Percentiles rank a stretch among this genome's conserved stretches.
Evolutionary conservation across 2,113 vertebrate genomes (phyloP).

Genomic region (Eretmodus cyanostictus): DNA sequence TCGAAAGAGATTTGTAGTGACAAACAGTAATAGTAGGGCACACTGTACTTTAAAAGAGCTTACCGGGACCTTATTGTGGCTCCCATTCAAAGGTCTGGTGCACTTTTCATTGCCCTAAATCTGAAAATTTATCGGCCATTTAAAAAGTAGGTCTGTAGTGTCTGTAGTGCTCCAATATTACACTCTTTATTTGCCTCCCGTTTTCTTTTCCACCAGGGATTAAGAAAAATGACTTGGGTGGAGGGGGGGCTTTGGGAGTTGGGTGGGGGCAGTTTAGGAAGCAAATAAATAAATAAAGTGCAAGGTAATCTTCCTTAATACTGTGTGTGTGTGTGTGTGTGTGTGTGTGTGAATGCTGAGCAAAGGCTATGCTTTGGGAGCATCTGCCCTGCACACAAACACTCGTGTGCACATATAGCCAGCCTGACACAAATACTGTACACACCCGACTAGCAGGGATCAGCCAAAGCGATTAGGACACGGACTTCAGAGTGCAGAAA

Average conservation of each 20-base stretch:
- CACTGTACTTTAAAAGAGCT: not conserved
- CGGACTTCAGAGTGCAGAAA: constrained; percentile 61
- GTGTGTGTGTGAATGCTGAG: constrained; percentile 50
- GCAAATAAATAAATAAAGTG: constrained; percentile 66
- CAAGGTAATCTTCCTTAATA: constrained; percentile 56
- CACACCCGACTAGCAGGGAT: constrained; percentile 51
- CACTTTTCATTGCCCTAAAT: not conserved
- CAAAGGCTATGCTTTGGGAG: constrained; percentile 61
- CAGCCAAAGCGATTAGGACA: constrained; percentile 68
- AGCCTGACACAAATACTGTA: constrained; percentile 18
- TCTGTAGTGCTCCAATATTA: not conserved
- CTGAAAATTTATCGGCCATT: not conserved
- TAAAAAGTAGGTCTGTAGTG: not conserved
- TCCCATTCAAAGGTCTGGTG: not conserved
- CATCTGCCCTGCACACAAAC: constrained; percentile 57
- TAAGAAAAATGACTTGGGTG: constrained; percentile 43
- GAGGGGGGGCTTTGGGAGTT: not conserved
- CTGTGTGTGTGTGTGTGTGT: not conserved
- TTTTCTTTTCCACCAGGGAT: constrained; percentile 50
- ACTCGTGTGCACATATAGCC: constrained; percentile 15
- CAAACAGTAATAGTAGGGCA: not conserved
- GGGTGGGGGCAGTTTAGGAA: constrained; percentile 17
- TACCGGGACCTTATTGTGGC: not conserved
- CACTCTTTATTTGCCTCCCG: not conserved
- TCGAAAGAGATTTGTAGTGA: not conserved